Evolutionary conservation across 2,888 invertebrate genomes (phyloP).

Genomic region (Nemotelus pantherinus): DNA sequence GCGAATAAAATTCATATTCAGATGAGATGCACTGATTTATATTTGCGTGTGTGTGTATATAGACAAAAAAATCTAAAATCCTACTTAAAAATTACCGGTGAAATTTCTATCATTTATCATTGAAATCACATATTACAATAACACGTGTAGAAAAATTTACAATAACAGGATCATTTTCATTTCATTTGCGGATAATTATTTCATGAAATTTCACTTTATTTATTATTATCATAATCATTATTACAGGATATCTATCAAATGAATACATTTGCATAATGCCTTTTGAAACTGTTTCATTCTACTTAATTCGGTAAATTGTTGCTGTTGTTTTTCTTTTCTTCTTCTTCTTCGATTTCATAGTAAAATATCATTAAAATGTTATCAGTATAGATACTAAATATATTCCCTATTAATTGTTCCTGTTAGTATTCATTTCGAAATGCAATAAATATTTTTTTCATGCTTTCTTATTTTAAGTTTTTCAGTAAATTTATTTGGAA

Average conservation of each 20-base stretch:
- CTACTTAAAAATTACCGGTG: conserved; percentile 21
- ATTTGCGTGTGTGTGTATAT: not conserved
- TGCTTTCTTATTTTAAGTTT: not conserved
- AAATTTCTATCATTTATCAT: not conserved
- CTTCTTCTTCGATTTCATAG: not conserved
- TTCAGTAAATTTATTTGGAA: not conserved
- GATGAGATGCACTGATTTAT: no score
- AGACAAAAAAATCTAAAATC: conserved; percentile 21
- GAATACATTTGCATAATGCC: no score
- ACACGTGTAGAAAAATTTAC: conserved; percentile 34
- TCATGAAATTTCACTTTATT: no score
- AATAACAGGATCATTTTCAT: conserved; percentile 5
- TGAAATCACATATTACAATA: conserved; percentile 30
- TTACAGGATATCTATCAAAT: no score
- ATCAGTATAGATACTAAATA: conserved; percentile 31
- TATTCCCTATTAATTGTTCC: conserved; percentile 41
- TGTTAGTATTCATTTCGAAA: conserved; percentile 25
- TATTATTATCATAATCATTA: no score
- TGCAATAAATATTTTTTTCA: conserved; percentile 13
- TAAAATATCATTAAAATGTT: conserved; percentile 38
- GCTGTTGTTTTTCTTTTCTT: no score
- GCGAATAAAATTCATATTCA: no score
- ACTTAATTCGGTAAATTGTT: no score
- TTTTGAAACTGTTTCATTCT: no score
- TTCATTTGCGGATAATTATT: no score